Evolutionary conservation across 2,797 vertebrate species (phyloP), one percentile per base, ranked within the genome.

Genomic region (Benthosema pterotum): DNA sequence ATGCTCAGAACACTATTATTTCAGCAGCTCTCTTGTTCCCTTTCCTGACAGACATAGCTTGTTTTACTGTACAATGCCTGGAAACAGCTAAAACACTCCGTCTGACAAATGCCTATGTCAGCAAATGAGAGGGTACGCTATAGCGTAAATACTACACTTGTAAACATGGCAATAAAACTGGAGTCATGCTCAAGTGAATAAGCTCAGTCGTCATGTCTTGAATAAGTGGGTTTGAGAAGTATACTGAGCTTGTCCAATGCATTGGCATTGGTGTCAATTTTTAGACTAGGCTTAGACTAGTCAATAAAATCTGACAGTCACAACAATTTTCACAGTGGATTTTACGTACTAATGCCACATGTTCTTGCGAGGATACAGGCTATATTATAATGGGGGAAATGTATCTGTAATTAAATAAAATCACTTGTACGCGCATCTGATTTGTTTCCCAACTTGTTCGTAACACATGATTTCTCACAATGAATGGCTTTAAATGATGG

Each of bases 101-200:
- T 82, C 82, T 73, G 60, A 75, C 65, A 64, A 57, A 56, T 65
- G 63, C 57, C 58, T 56, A 48, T 74, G 65, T 66, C 68, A 67
- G 74, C 63, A 85, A 74, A 74, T 71, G 65, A 83, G 77, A 79
- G 78, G 82, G 82, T 76, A 76, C n/a, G 83, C 63, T 57, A 72
- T 57, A 72, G 66, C 28, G 65, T 69, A 68, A 70, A 79, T 69
- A 52, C 47, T 71, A 48, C 19, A 57, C 72, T 50, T 80, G 61
- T 81, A 84, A 87, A 87, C 82, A 82, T 15, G 1, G 42, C 65
- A 60, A 58, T 63, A 28, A 18, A 59, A 72, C 54, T 48, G 11
- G 28, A 19, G 58, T 52, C 67, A 12, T 9, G 66, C 55, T 32
- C 16, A 15, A 46, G 49, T 28, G 68, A 49, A 28, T 25, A 15